Base-by-base conservation (phyloP, 2,797 vertebrate genomes). In the Smutsia temminckii region DNA sequence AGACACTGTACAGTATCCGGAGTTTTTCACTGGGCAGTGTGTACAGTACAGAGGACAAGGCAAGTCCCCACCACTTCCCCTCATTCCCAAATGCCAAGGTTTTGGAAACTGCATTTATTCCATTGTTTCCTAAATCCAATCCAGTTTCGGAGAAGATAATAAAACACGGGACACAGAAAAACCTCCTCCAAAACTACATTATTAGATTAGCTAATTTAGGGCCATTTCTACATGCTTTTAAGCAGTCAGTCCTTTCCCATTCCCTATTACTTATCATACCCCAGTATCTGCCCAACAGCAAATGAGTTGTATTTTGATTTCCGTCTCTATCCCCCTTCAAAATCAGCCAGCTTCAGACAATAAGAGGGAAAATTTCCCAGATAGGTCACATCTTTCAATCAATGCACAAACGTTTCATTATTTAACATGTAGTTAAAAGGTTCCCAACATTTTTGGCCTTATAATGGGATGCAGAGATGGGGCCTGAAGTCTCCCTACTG, bases 31-130 rank as follows among this genome's bases (percentile, higher is more conserved):
- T 16, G n/a, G 20, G 42, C 53, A 6, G 42, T 46, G n/a, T 18
- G 23, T 14, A 12, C n/a, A 9, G 74, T 3, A 46, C 0, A 17
- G 18, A 80, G 59, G 12, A 63, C 72, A 57, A 80, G 40, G 40
- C 17, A 25, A 34, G 37, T 21, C n/a, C 51, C 55, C 49, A 69
- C 27, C 3, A n/a, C 21, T 6, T 14, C 13, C 29, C 20, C 46
- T 85, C 61, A 21, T 14, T 53, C 20, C 57, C 29, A 1, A 66
- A n/a, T 17, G n/a, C 66, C 51, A 40, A 81, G n/a, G 85, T 42
- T 87, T 86, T 51, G 16, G 49, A 91, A 84, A 93, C 29, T 17
- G 72, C 8, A 25, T 66, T 81, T 85, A 90, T 86, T 94, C 81
- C 53, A 49, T 29, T 57, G 8, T 68, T 91, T 53, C 69, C 25